These are phyloP conservation scores for Sarcoramphus papa DNA, from an alignment of 2,797 vertebrate genomes.

Conservation along the genomic window DNA sequence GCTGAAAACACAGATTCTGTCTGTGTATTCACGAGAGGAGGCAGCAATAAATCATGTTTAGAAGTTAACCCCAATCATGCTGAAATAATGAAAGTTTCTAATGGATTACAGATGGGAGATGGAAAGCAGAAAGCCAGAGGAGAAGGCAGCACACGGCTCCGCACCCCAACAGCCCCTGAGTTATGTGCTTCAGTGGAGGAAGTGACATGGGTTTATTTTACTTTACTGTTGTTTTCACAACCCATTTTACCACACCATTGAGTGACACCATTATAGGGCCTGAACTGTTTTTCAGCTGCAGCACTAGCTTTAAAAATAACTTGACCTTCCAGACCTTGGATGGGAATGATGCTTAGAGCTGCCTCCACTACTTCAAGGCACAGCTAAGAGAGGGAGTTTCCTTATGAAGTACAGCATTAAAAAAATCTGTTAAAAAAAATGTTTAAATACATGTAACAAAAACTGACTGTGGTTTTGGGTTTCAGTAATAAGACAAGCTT, in stretches of 20 bases:
- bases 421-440: neutral
- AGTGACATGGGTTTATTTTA: neutral
- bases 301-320: neutral
- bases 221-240: neutral
- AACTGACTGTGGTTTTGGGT: neutral
- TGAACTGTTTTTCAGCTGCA: neutral
- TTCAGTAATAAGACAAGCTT: neutral
- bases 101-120: neutral
- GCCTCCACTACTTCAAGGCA: neutral
- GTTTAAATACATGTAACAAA: neutral
- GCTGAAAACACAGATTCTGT: neutral
- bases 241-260: neutral
- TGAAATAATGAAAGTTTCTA: slow-evolving; percentile 1
- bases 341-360: neutral
- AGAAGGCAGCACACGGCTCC: neutral
- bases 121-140: neutral
- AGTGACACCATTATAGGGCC: neutral
- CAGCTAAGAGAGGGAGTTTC: neutral
- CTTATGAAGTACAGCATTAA: neutral
- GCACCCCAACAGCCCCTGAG: neutral
- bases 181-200: neutral
- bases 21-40: neutral
- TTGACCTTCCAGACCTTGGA: neutral
- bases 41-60: neutral
- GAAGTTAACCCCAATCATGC: neutral